phyloP scores from a whole-genome alignment of 2,113 vertebrate genomes.

The Gallinago paraguaiae region DNA sequence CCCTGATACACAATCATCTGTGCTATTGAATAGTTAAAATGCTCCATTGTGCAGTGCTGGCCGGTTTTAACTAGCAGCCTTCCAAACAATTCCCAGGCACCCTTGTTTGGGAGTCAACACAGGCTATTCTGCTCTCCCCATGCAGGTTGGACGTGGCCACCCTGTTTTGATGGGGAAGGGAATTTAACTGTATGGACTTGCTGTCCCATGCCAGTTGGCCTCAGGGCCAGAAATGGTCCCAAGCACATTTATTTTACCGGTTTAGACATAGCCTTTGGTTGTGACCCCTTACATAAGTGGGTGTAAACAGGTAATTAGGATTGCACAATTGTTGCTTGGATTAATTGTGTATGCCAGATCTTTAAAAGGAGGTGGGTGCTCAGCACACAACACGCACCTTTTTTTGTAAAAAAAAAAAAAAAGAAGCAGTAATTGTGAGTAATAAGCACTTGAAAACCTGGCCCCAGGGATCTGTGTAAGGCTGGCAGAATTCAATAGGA shows the following conservation, averaged over 20 bases:
- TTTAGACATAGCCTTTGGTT: not conserved
- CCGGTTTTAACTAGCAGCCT: not conserved
- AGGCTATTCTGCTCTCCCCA: not conserved
- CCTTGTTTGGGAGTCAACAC: not conserved
- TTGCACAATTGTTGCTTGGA: not conserved
- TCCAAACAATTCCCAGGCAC: constrained; percentile 3
- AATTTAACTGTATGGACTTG: not conserved
- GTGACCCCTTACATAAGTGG: not conserved
- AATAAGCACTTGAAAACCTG: constrained; percentile 1
- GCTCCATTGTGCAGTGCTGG: not conserved
- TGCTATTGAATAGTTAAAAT: constrained; percentile 23
- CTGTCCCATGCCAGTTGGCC: not conserved
- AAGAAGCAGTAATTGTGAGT: not conserved
- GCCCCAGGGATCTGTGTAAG: not conserved
- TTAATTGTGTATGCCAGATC: not conserved
- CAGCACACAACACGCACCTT: not conserved
- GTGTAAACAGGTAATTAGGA: constrained; percentile 3
- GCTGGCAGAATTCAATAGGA: not conserved
- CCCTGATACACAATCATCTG: not conserved
- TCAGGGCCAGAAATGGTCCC: constrained; percentile 6
- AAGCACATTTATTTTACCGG: not conserved
- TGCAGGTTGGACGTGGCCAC: not conserved
- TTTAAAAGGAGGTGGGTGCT: not conserved
- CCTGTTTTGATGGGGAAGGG: not conserved
- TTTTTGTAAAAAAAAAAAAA: not conserved